These are phyloP conservation scores for Alitta virens DNA, from an alignment of 2,888 invertebrate species.

Conservation along the genomic window DNA sequence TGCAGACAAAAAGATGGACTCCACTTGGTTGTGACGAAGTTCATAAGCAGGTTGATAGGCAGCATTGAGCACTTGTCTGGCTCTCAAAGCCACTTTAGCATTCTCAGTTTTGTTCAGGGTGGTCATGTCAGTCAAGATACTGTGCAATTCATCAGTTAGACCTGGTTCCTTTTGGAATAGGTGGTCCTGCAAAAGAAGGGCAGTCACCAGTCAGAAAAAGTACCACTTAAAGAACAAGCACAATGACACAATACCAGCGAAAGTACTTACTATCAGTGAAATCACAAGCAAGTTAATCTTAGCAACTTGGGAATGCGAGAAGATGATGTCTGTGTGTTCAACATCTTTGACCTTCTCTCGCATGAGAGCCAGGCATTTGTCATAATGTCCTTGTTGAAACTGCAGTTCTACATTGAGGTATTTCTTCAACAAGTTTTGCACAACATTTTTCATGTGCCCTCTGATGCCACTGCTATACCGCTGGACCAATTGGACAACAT, in stretches of 20 bases:
- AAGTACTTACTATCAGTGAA: conserved; percentile 68
- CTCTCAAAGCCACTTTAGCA: conserved; percentile 82
- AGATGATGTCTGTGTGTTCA: conserved; percentile 76
- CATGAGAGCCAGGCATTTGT: conserved; percentile 89
- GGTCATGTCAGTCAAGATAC: conserved; percentile 86
- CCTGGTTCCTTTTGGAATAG: conserved; percentile 78
- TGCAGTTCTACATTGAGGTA: conserved; percentile 92
- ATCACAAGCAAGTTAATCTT: conserved; percentile 89
- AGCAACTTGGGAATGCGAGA: conserved; percentile 71
- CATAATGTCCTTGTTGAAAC: conserved; percentile 93
- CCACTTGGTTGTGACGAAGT: conserved; percentile 96
- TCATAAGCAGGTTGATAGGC: conserved; percentile 98
- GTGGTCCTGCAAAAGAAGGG: conserved; percentile 41
- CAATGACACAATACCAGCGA: no score
- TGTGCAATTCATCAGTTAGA: conserved; percentile 87
- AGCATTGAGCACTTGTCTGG: conserved; percentile 82
- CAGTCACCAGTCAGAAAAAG: no score
- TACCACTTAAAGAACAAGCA: no score
- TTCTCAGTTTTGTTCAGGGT: conserved; percentile 90
- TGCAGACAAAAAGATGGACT: conserved; percentile 96
- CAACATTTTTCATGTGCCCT: conserved; percentile 94
- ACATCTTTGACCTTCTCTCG: conserved; percentile 68
- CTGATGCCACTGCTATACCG: conserved; percentile 92
- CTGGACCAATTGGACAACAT: conserved; percentile 89
- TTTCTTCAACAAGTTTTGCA: conserved; percentile 86